Evolutionary conservation across 1,140 invertebrate species (phyloP), one percentile per base, ranked within the genome.

Genomic region (Drosophila rhopaloa): DNA sequence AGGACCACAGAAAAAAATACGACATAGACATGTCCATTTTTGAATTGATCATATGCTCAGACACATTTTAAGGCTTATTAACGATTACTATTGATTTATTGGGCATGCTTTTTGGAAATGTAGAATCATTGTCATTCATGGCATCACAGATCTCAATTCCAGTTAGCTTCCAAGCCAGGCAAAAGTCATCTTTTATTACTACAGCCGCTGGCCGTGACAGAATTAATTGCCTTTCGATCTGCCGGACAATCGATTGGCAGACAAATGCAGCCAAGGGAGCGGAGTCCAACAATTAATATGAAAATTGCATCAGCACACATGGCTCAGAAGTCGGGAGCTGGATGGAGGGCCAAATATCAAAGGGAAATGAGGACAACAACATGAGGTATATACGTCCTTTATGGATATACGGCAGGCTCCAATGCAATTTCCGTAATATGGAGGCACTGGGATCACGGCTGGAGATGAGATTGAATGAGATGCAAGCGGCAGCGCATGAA

Each of bases 401-500:
- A 76, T 76, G 72, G 71, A 57, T 76, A 76, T 76, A 76, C 40
- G 46, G 74, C 74, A 67, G 79, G 76, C 68, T 79, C 67, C 82
- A 85, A 81, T 85, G 81, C 75, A 85, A 85, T 85, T 85, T 85
- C 81, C 81, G 81, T 82, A 82, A 81, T 76, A 71, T 55, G 68
- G 38, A 38, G 37, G 14, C 43, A 16, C 41, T 32, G 57, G 59
- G 38, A 29, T 47, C 68, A n/a, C 41, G 67, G 37, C 44, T 38
- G 66, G 24, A 56, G 65, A 44, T 70, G 66, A 46, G 63, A 70
- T 70, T 70, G 66, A 56, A 70, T 70, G 66, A 57, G 46, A 84
- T 74, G 81, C 76, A 84, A 72, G 65, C 67, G 70, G 61, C 80
- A 63, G 65, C 58, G 79, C 82, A 85, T 85, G 79, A 88, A 85